Evolutionary conservation across 1,140 invertebrate species (phyloP).

Genomic region (Atta texana): DNA sequence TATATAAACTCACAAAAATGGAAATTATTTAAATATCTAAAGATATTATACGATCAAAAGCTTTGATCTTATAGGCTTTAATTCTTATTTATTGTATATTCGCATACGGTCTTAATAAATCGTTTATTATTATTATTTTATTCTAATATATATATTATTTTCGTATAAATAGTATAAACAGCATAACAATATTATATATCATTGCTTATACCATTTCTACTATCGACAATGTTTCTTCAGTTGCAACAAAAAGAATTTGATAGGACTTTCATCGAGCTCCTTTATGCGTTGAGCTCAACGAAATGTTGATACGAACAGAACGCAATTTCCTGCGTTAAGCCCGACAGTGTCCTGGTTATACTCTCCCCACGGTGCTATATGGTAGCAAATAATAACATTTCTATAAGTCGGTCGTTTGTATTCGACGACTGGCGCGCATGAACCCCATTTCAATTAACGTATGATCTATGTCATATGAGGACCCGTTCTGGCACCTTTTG

Average conservation of each 20-base stretch:
- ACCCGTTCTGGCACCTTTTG: conserved; percentile 82
- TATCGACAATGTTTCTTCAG: conserved; percentile 38
- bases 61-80: no score
- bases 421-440: conserved; percentile 82
- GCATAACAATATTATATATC: background rate
- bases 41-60: no score
- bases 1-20: background rate
- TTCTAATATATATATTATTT: background rate
- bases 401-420: conserved; percentile 87
- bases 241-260: conserved; percentile 43
- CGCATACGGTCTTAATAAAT: no score
- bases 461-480: conserved; percentile 86
- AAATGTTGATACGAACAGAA: conserved; percentile 67
- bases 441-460: conserved; percentile 87
- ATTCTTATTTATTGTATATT: no score
- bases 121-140: no score
- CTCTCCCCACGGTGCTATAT: conserved; percentile 39
- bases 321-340: conserved; percentile 78
- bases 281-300: conserved; percentile 50
- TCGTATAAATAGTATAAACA: background rate
- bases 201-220: background rate
- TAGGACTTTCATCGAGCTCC: conserved; percentile 1
- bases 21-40: no score
- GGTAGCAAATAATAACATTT: conserved; percentile 86
- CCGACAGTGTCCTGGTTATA: conserved; percentile 42